Conservation (phyloP, 1,140 invertebrate species). For the Teleogryllus occipitalis region DNA sequence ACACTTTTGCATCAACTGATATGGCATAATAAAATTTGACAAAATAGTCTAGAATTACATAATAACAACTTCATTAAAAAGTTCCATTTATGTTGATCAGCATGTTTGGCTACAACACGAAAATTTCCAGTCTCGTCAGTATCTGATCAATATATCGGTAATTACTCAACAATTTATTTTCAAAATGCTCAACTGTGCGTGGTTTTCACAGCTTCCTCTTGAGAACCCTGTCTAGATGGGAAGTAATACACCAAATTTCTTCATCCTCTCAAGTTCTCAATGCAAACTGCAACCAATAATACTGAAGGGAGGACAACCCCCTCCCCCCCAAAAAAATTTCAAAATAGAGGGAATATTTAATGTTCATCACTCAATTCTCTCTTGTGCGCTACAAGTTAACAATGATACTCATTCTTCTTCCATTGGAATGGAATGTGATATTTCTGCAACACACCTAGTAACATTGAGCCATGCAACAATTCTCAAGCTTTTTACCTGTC, state of each 20-base stretch:
- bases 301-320: neutral
- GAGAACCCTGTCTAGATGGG: constrained; percentile 3
- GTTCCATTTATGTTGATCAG: constrained; percentile 10
- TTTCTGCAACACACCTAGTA: neutral
- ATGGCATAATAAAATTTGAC: constrained; percentile 17
- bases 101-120: neutral
- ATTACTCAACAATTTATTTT: constrained; percentile 7
- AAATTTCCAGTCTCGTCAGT: neutral
- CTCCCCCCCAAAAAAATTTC: neutral
- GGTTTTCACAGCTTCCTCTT: neutral
- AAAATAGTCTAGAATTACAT: constrained; percentile 18
- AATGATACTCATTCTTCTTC: neutral
- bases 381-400: neutral
- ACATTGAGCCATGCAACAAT: neutral
- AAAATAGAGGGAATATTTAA: neutral
- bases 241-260: neutral
- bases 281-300: neutral
- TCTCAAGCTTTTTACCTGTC: neutral
- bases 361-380: neutral
- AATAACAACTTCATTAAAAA: constrained; percentile 14
- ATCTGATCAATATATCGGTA: constrained; percentile 8
- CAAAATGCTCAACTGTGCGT: neutral
- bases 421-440: neutral
- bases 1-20: constrained; percentile 12
- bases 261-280: neutral